Base-by-base conservation (phyloP, 2,888 invertebrate species). In the Aquatica leii region DNA sequence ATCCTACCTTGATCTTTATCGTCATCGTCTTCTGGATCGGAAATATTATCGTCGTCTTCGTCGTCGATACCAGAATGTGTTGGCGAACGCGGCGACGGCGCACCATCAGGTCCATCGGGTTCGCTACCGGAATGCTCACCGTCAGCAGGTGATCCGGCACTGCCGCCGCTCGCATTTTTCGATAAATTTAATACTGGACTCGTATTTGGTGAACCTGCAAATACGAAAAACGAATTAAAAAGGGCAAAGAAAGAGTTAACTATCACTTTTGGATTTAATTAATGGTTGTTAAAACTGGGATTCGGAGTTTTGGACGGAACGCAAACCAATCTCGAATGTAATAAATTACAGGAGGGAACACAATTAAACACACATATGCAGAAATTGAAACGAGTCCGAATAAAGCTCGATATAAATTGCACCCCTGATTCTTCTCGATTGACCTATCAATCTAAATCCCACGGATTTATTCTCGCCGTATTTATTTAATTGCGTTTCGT, bases 121-220 rank as follows among this genome's bases (percentile, higher is more conserved):
- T 90, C 86, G 75, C 87, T 87, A 70, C 87, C 87, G 67, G 87
- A 87, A 74, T 85, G 85, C 71, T 89, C 89, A 70, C 85, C 86
- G 66, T 89, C 90, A 48, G 87, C 88, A 34, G 87, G 80, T 43
- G 88, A 88, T 77, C 77, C 82, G 41, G 82, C 83, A 76, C 93
- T 92, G 69, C 92, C 93, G 66, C 90, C 90, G 77, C 83, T 90
- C 56, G 93, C 94, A 60, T 93, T 93, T 83, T 95, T 95, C 58
- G 95, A 95, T 62, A 96, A 86, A 84, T 95, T 95, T 76, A 95
- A 83, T 71, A 95, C 94, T 67, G 95, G 95, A 88, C 95, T 95
- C 84, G 94, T 94, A 58, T 93, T 79, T 69, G 94, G 93, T 65
- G 94, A 94, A 73, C 90, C 92, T 91, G 84, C 72, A 84, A 84